Base-by-base conservation (phyloP, 2,797 vertebrate genomes). In the Ctenosaura bakeri region DNA sequence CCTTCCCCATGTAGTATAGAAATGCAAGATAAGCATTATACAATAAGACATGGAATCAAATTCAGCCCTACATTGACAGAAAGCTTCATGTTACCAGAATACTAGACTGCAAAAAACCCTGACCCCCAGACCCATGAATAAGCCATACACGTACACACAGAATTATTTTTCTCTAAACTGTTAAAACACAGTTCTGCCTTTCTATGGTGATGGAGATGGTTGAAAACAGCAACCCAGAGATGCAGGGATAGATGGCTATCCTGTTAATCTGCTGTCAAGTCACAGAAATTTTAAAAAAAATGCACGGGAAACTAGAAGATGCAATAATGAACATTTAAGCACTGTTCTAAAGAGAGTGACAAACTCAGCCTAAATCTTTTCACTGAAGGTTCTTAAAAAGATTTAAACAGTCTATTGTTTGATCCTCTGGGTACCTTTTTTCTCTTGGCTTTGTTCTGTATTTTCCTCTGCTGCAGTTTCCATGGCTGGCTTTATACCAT, bases 401-500 rank as follows among this genome's bases (percentile, higher is more conserved):
- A 97, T 97, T 95, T 97, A 97, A 97, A 98, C 97, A 96, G 96
- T 95, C 96, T 97, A 98, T 98, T 98, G 97, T 97, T 88, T 95
- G 93, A 95, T 93, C 93, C 94, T 96, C 96, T 94, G 97, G 97
- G 98, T 98, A 98, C 98, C 98, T 98, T 98, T 98, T 98, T 98
- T 98, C 97, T 99, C 98, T 97, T 96, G 98, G 97, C 97, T 98
- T 98, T 98, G 98, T 97, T 98, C 98, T 95, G 98, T 97, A 96
- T 97, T 98, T 97, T 98, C 98, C 95, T 98, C 98, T 93, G 98
- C 97, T 97, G 98, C 97, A 98, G 98, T 98, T 98, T 99, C 98
- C 98, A 99, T 99, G 98, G 98, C 97, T 98, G 98, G 97, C 97
- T 98, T 98, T 97, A 98, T 98, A 97, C 98, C 97, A 98, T 98